A percentile compares a stretch with the other conserved stretches of the same genome.
These are phyloP conservation scores for Indri indri DNA, from an alignment of 2,113 vertebrate species.

Conservation along the genomic window DNA sequence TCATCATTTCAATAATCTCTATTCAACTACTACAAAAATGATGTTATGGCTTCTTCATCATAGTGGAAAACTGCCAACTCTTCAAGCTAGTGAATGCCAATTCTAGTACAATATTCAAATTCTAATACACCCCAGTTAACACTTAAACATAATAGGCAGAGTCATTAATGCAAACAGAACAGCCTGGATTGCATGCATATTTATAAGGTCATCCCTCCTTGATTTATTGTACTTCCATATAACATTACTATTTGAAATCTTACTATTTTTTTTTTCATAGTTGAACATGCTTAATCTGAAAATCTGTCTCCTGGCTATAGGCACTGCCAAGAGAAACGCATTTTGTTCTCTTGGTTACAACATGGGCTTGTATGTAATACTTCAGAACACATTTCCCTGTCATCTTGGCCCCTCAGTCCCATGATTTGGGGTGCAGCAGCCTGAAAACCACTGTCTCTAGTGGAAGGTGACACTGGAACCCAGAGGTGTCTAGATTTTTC, in stretches of 20 bases:
- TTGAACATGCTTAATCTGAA: background rate
- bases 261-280: background rate
- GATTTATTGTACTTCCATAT: background rate
- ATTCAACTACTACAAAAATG: background rate
- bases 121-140: constrained; percentile 44
- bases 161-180: constrained; percentile 26
- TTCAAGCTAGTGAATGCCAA: background rate
- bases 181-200: constrained; percentile 34
- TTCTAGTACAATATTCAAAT: constrained; percentile 31
- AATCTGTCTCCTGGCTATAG: background rate
- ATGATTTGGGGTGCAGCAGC: background rate
- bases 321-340: background rate
- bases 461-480: background rate
- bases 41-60: background rate
- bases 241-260: background rate
- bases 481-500: background rate
- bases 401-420: background rate
- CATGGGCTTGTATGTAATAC: background rate
- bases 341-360: background rate
- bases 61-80: constrained; percentile 29
- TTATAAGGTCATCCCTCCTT: constrained; percentile 53
- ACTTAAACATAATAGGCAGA: constrained; percentile 57
- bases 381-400: background rate
- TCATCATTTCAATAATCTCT: background rate
- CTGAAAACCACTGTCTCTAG: background rate